phyloP scores from a whole-genome alignment of 2,888 invertebrate species.

The Buathra laborator region DNA sequence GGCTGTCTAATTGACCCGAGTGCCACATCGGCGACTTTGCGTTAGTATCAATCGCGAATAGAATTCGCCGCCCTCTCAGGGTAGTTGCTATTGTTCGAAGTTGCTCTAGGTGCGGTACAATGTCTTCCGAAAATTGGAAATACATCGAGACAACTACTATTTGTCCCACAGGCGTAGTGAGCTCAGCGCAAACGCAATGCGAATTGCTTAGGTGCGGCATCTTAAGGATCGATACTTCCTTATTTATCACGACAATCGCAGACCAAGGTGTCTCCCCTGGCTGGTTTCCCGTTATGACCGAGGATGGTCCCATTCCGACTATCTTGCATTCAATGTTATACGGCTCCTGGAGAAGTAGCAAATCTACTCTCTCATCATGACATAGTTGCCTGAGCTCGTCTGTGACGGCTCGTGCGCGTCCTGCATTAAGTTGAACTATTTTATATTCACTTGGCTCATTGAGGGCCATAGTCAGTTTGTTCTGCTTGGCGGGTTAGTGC shows the following conservation, averaged over 20 bases:
- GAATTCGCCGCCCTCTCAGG: neutral
- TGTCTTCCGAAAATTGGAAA: constrained; percentile 36
- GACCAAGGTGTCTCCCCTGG: neutral
- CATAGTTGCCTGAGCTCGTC: neutral
- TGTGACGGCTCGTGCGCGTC: neutral
- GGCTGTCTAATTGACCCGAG: neutral
- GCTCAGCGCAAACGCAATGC: neutral
- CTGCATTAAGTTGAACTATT: constrained; percentile 30
- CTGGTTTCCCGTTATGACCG: neutral
- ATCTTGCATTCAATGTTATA: constrained; percentile 2
- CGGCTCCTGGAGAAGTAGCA: constrained; percentile 58
- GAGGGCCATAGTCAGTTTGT: constrained; percentile 5
- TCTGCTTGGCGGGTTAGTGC: neutral
- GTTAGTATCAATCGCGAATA: constrained; percentile 54
- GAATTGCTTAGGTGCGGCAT: neutral
- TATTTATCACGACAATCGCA: neutral
- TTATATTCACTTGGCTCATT: neutral
- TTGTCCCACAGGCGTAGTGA: neutral
- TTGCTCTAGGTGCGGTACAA: constrained; percentile 21
- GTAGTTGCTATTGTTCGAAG: neutral
- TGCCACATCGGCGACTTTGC: constrained; percentile 48
- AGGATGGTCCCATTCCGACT: neutral
- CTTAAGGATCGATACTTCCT: neutral
- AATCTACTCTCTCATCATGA: neutral
- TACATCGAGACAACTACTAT: constrained; percentile 35